Conservation (phyloP, 37 sponge, comb jelly and placozoan species). For the Cliona cf. orientalis region DNA sequence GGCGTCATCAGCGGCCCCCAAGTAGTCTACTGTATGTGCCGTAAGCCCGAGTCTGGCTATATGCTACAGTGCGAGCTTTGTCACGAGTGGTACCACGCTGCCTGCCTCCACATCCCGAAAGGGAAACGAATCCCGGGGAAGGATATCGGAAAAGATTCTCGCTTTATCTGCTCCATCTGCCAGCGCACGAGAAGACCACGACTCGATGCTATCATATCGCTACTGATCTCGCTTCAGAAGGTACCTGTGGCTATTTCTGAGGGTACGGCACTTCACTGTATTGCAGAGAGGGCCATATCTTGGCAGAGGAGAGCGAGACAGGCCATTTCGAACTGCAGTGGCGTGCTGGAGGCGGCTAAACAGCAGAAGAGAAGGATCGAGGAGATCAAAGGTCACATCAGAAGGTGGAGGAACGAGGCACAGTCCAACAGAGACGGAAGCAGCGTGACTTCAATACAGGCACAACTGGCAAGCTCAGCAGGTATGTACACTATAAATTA, state of each 20-base stretch:
- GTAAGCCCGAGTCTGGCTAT: conserved; percentile 72
- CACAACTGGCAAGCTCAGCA: conserved; percentile 62
- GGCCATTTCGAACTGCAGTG: conserved; percentile 1
- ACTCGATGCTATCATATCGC: conserved; percentile 40
- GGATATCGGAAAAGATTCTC: conserved; percentile 33
- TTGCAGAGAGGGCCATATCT: conserved; percentile 79
- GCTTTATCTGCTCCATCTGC: conserved; percentile 81
- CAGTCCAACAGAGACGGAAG: not conserved
- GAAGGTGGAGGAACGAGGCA: conserved; percentile 53
- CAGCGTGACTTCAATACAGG: not conserved
- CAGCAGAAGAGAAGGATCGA: conserved; percentile 50
- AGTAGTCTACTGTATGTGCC: conserved; percentile 79
- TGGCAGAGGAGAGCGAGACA: conserved; percentile 88
- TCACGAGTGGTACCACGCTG: conserved; percentile 82
- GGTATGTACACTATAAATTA: no score
- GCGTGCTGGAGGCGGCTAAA: conserved; percentile 37
- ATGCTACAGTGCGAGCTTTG: conserved; percentile 95
- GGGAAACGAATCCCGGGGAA: conserved; percentile 37
- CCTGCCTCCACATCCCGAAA: conserved; percentile 75
- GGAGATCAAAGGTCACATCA: conserved; percentile 51
- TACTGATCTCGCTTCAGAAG: conserved; percentile 60
- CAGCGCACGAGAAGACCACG: conserved; percentile 74
- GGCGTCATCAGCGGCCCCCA: conserved; percentile 17
- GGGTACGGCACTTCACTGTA: conserved; percentile 76
- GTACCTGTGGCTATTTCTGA: conserved; percentile 80